Evolutionary conservation across 2,888 invertebrate species (phyloP).

Genomic region (Nemurella pictetii): DNA sequence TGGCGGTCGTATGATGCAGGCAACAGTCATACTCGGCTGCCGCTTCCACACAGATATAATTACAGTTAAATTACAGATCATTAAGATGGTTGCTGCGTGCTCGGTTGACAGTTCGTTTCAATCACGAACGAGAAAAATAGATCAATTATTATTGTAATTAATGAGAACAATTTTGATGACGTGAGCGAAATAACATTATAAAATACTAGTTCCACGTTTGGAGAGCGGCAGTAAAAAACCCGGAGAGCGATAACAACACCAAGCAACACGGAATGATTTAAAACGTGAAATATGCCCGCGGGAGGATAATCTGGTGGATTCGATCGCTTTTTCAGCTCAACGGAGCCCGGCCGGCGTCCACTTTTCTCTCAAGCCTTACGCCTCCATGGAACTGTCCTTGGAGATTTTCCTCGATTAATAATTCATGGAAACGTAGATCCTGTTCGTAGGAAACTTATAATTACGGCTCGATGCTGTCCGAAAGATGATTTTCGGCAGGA

Average conservation of each 20-base stretch:
- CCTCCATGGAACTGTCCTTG: neutral
- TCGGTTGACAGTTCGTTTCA: constrained; percentile 24
- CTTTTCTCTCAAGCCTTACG: neutral
- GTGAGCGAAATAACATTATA: constrained; percentile 16
- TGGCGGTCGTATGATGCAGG: neutral
- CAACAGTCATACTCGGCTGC: neutral
- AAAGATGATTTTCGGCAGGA: neutral
- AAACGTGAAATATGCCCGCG: neutral
- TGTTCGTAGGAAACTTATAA: neutral
- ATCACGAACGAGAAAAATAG: constrained; percentile 23
- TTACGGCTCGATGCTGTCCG: neutral
- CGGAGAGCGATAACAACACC: neutral
- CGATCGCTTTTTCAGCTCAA: neutral
- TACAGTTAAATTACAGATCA: constrained; percentile 9
- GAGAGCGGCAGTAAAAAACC: neutral
- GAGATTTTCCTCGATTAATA: neutral
- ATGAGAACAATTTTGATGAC: constrained; percentile 15
- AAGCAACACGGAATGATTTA: neutral
- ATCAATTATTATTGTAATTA: constrained; percentile 15
- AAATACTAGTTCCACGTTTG: constrained; percentile 16
- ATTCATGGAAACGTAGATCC: neutral
- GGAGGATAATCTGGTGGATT: neutral
- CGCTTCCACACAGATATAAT: neutral
- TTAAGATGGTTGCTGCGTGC: constrained; percentile 26
- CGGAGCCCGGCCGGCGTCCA: neutral